A percentile compares a stretch with the other conserved stretches of the same genome.
These are phyloP conservation scores for Eulimnadia texana DNA, from an alignment of 1,140 invertebrate species.

Conservation along the genomic window DNA sequence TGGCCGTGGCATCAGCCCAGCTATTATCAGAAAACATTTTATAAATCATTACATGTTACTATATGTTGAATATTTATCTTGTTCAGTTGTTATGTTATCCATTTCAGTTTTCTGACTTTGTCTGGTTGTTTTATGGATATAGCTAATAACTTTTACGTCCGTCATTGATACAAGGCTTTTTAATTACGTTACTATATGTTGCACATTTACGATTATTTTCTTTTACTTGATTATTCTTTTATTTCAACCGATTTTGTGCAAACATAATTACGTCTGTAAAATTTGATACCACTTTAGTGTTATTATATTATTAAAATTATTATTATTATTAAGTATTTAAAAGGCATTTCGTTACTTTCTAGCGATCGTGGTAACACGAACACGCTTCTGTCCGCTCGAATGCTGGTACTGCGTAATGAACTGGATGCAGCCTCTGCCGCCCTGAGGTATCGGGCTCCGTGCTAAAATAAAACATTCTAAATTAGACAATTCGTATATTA, in stretches of 20 bases:
- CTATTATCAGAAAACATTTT: conserved; percentile 24
- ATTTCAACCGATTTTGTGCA: too few relatives aligned
- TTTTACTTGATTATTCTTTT: background rate
- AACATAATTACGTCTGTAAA: too few relatives aligned
- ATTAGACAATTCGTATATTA: too few relatives aligned
- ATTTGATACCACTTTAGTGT: background rate
- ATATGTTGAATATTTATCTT: too few relatives aligned
- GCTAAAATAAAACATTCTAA: conserved; percentile 41
- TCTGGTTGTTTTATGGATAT: too few relatives aligned
- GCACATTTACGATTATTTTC: background rate
- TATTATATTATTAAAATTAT: background rate
- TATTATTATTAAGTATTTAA: background rate
- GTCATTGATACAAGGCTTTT: too few relatives aligned
- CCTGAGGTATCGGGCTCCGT: conserved; percentile 90
- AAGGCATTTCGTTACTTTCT: conserved; percentile 54
- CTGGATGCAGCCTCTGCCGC: conserved; percentile 89
- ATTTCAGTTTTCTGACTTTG: too few relatives aligned
- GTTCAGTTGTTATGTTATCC: too few relatives aligned
- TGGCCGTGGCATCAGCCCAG: conserved; percentile 38
- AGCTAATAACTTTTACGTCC: too few relatives aligned
- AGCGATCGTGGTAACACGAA: conserved; percentile 90
- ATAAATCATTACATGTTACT: too few relatives aligned
- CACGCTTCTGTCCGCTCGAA: conserved; percentile 83
- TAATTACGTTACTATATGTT: too few relatives aligned
- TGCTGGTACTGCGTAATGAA: conserved; percentile 99